Evolutionary conservation across 2,113 vertebrate genomes (phyloP).

Genomic region (Donacobius atricapilla): DNA sequence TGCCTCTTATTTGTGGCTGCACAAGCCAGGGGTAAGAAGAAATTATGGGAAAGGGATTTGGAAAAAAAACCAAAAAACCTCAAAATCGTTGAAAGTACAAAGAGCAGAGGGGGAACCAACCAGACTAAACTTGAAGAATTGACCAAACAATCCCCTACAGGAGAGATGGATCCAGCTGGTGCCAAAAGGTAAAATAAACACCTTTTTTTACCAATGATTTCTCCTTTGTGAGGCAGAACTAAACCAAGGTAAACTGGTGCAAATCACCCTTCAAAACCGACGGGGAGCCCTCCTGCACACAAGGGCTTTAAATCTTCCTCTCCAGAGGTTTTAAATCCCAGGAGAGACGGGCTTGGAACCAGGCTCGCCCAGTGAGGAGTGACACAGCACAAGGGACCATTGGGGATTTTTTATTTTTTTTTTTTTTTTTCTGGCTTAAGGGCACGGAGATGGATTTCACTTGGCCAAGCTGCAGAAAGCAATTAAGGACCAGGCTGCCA

Average conservation of each 20-base stretch:
- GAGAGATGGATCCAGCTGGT: neutral
- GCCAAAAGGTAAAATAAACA: neutral
- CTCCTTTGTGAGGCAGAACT: neutral
- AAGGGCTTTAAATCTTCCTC: neutral
- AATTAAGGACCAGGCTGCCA: neutral
- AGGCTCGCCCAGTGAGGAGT: neutral
- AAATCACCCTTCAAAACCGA: neutral
- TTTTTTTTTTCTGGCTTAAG: neutral
- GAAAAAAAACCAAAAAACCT: no score
- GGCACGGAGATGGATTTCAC: slow-evolving; percentile 6
- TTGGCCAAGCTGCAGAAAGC: neutral
- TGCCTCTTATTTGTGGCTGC: neutral
- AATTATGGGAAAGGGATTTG: no score
- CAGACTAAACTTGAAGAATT: neutral
- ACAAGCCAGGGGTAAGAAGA: no score
- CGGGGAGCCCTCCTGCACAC: neutral
- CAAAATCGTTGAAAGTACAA: neutral
- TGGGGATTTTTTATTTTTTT: neutral
- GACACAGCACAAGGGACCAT: neutral
- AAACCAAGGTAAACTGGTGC: neutral
- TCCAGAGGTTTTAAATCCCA: neutral
- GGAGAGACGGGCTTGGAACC: neutral
- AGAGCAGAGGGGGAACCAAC: neutral
- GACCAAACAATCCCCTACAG: neutral
- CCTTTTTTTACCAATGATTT: neutral